Base-by-base conservation (phyloP, 2,888 invertebrate species). In the Smittia aterrima region DNA sequence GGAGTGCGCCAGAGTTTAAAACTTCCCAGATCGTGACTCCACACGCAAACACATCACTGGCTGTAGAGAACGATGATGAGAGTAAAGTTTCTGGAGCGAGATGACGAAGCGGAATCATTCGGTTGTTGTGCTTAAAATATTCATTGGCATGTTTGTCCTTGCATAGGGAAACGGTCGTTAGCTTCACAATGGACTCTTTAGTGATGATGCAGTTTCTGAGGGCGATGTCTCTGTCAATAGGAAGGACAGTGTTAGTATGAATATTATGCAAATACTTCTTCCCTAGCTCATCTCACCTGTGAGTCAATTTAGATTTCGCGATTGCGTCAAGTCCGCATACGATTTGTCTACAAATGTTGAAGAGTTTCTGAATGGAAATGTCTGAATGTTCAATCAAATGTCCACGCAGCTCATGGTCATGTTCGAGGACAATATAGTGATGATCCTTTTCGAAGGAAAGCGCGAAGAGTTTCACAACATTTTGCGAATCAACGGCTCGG, bases 401-500 rank as follows among this genome's bases (percentile, higher is more conserved):
- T 84, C 93, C 95, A 79, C 96, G 96, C 71, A 97, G 85, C 81
- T 96, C 96, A 4, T 96, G 96, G 80, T 96, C 96, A 80, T 95
- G 92, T 79, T 97, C 95, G 13, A 95, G 83, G 22, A 97, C 87
- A 88, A 96, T 89, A 79, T 90, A 93, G 80, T 95, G 93, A 0
- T 96, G 96, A 77, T 95, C 94, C 1, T 87, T 86, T 71, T 93
- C 93, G 64, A 90, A 87, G 80, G 95, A 95, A 7, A 96, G 83
- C 0, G 95, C 96, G 71, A 92, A 85, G 62, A 96, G 83, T 47
- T 89, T 89, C 0, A 89, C 90, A 0, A 97, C 87, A 79, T 93
- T 90, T 76, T 91, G 90, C 81, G 96, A 95, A 4, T 90, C 89
- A n/a, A 94, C 84, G 75, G 92, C 90, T 67, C 89, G 86, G 80